A percentile compares a stretch with the other conserved stretches of the same genome.
Conservation (phyloP, 92 coral and sea anemone genomes). For the Isaurus tuberculatus region DNA sequence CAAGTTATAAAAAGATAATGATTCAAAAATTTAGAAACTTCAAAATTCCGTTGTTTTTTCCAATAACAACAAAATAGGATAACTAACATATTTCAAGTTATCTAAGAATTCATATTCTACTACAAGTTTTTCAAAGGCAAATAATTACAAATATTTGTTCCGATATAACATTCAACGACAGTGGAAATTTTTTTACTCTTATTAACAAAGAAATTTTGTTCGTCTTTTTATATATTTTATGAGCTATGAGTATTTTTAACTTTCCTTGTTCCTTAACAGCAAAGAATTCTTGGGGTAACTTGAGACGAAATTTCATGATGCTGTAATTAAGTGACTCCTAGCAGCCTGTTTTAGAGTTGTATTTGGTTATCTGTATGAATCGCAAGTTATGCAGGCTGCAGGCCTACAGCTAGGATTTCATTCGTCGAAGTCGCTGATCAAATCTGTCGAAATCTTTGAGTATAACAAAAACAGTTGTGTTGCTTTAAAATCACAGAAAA, state of each 20-base stretch:
- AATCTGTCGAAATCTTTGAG: no score
- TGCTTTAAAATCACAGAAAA: no score
- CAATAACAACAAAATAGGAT: neutral
- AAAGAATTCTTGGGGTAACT: neutral
- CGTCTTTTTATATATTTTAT: conserved; percentile 6
- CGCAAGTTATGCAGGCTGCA: no score
- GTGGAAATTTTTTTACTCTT: conserved; percentile 7
- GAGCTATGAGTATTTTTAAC: neutral
- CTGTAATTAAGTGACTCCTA: no score
- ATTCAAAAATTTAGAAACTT: neutral
- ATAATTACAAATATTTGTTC: neutral
- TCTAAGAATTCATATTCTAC: neutral
- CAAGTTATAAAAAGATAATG: neutral
- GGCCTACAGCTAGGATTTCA: no score
- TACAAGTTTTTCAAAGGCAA: neutral
- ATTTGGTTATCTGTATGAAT: no score
- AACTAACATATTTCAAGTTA: neutral
- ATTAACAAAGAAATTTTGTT: conserved; percentile 16
- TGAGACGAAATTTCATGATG: no score
- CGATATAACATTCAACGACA: neutral
- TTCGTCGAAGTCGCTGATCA: no score
- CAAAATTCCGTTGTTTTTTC: neutral
- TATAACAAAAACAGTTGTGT: no score
- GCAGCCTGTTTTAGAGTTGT: no score
- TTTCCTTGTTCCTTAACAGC: neutral